phyloP scores from a whole-genome alignment of 1,140 invertebrate species.

The Oscheius sp. region DNA sequence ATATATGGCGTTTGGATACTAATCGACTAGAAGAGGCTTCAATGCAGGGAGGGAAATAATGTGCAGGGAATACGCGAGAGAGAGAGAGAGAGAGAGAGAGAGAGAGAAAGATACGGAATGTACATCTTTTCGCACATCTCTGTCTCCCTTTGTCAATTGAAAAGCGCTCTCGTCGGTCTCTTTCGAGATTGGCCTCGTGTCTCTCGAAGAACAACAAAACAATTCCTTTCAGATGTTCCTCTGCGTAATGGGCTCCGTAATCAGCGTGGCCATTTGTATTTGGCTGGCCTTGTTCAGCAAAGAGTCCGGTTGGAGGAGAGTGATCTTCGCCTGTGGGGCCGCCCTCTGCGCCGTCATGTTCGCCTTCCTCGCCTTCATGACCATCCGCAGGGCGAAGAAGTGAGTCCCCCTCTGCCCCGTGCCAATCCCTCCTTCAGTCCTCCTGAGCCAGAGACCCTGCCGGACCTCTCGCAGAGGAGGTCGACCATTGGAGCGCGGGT shows the following conservation, averaged over 20 bases:
- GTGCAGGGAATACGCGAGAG: too few relatives aligned
- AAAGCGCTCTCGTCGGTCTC: too few relatives aligned
- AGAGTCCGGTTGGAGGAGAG: slow-evolving; percentile 40
- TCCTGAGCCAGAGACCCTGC: slow-evolving; percentile 36
- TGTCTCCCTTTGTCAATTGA: too few relatives aligned
- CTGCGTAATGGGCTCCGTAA: slow-evolving; percentile 46
- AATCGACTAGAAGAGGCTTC: too few relatives aligned
- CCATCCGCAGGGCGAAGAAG: slow-evolving; percentile 36
- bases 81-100: too few relatives aligned
- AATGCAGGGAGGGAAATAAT: too few relatives aligned
- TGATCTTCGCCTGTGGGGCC: slow-evolving; percentile 42
- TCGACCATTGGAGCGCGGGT: slow-evolving; percentile 36
- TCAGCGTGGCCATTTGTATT: slow-evolving; percentile 45
- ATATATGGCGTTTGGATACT: too few relatives aligned
- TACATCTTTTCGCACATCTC: too few relatives aligned
- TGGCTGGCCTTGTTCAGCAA: slow-evolving; percentile 45
- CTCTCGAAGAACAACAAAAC: neutral
- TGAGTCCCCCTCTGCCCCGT: neutral
- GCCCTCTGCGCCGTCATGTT: slow-evolving; percentile 47
- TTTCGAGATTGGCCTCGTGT: too few relatives aligned
- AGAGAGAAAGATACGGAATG: too few relatives aligned
- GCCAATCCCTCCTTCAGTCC: slow-evolving; percentile 12
- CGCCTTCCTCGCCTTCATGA: slow-evolving; percentile 46
- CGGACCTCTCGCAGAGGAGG: slow-evolving; percentile 34
- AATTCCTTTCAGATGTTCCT: slow-evolving; percentile 49